Base-by-base conservation (phyloP, 1,140 invertebrate species). In the Ladona fulva region DNA sequence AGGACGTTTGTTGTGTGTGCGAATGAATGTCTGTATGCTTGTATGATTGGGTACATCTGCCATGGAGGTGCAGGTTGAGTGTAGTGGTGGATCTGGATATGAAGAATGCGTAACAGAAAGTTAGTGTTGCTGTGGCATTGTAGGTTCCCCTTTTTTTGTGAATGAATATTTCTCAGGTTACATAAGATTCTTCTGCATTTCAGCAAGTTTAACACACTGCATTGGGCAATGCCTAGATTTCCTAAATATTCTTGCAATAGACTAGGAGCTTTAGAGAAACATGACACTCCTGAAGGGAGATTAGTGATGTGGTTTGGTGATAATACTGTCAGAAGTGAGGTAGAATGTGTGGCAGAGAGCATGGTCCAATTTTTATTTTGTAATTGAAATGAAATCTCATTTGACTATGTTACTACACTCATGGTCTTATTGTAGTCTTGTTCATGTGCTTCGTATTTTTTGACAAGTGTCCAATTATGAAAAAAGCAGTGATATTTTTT, bases 141-240 rank as follows among this genome's bases (percentile, higher is more conserved):
- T 66, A 66, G 52, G 52, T 66, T 66, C 52, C 52, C 52, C n/a
- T 66, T 66, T 66, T 52, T 66, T 66, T 66, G 52, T 66, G 52
- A 66, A 66, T 66, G 52, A 66, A 66, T 66, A 66, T 66, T 66
- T 66, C 52, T 66, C 52, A 66, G 52, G 52, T 66, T 66, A 66
- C 52, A 66, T 66, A 66, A 66, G 52, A 66, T 66, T 66, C 52
- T 66, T 66, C 52, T 66, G 52, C 52, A 66, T 66, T 66, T 66
- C 52, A 66, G 52, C 52, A 66, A 66, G 52, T 66, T 66, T 19
- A 66, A 66, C 52, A 66, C 52, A 66, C 52, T 66, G 52, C 52
- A 66, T 66, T 66, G 52, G 52, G 52, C 52, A 66, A 66, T 66
- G 52, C 52, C 52, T 66, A 66, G 52, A 66, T 66, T 66, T 66